A percentile compares a stretch with the other conserved stretches of the same genome.
Evolutionary conservation across 1,140 invertebrate species (phyloP).

Genomic region (Araneus ventricosus): DNA sequence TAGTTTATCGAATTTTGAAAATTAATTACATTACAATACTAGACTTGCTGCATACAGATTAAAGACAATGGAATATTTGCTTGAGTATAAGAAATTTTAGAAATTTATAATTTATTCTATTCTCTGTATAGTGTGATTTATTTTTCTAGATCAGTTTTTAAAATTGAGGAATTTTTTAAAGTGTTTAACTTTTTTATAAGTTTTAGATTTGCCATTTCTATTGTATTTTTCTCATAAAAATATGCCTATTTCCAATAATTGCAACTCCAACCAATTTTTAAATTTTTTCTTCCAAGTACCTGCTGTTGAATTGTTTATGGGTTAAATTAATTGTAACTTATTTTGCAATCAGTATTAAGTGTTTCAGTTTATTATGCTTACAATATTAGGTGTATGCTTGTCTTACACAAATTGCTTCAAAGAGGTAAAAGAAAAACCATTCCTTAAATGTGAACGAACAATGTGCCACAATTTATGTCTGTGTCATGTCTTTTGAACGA

Average conservation of each 20-base stretch:
- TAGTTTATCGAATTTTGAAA: conserved; percentile 34
- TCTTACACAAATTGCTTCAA: conserved; percentile 68
- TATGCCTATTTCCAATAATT: background rate
- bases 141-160: conserved; percentile 53
- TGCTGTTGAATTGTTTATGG: conserved; percentile 23
- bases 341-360: conserved; percentile 72
- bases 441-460: conserved; percentile 72
- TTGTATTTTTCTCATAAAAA: conserved; percentile 7
- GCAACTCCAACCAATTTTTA: conserved; percentile 14
- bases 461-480: conserved; percentile 76
- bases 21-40: conserved; percentile 7
- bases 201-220: conserved; percentile 40
- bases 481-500: conserved; percentile 70
- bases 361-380: conserved; percentile 63
- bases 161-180: conserved; percentile 38
- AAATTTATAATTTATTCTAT: background rate
- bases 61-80: background rate
- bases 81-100: conserved; percentile 22
- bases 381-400: conserved; percentile 72
- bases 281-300: background rate
- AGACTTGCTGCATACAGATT: conserved; percentile 39
- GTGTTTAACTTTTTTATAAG: conserved; percentile 32
- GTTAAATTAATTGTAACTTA: conserved; percentile 70
- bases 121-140: background rate
- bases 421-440: conserved; percentile 39